These are phyloP conservation scores for Morone saxatilis DNA, from an alignment of 2,113 vertebrate genomes.

Conservation along the genomic window DNA sequence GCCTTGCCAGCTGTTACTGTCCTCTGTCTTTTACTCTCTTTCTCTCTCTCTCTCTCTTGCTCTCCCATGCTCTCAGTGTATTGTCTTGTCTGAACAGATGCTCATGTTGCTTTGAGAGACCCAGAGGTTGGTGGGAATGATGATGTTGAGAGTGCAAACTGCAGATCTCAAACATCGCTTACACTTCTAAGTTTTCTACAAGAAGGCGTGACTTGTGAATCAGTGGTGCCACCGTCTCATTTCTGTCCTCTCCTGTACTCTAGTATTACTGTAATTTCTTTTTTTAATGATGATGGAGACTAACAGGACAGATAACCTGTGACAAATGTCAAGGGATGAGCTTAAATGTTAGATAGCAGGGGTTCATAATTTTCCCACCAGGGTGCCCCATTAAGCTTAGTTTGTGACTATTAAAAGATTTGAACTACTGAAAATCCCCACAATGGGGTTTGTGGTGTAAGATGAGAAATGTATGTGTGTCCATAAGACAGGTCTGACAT, in stretches of 20 bases:
- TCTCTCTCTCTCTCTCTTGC: neutral
- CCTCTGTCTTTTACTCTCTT: slow-evolving; percentile 8
- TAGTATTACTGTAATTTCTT: neutral
- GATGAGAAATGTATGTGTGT: neutral
- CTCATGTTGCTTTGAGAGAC: slow-evolving; percentile 50
- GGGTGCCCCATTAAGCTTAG: slow-evolving; percentile 45
- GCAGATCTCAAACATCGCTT: slow-evolving; percentile 30
- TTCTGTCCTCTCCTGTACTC: neutral
- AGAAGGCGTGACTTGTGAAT: slow-evolving; percentile 13
- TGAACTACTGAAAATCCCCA: slow-evolving; percentile 22
- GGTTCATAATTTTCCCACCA: slow-evolving; percentile 25
- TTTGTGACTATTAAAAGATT: slow-evolving; percentile 27
- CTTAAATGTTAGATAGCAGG: slow-evolving; percentile 24
- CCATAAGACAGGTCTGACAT: neutral
- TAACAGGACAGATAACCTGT: slow-evolving; percentile 9
- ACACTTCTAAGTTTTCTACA: neutral
- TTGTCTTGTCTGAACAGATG: slow-evolving; percentile 61
- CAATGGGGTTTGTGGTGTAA: neutral
- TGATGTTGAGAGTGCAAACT: slow-evolving; percentile 38
- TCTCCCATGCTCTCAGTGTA: slow-evolving; percentile 10
- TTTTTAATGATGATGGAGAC: neutral
- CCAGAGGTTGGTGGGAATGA: slow-evolving; percentile 38
- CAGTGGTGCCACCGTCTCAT: neutral
- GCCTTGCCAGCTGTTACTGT: slow-evolving; percentile 63
- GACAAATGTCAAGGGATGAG: slow-evolving; percentile 23